Evolutionary conservation across 2,888 invertebrate species (phyloP), one percentile per base, ranked within the genome.

Genomic region (Dysmachus trigonus): DNA sequence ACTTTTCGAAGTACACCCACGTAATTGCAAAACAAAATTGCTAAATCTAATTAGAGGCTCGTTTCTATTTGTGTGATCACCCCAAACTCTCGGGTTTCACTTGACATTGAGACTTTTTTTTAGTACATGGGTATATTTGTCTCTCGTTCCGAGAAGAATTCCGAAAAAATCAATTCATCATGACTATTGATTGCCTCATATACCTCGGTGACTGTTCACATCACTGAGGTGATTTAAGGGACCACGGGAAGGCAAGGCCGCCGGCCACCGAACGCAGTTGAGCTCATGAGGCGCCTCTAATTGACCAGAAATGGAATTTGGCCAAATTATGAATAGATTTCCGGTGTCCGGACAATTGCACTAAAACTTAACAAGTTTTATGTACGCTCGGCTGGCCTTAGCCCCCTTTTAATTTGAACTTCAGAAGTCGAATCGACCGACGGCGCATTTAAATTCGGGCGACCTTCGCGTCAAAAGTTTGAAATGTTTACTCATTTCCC

Each of bases 281-380:
- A 18, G 53, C 53, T n/a, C 53, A 53, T 53, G 53, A 53, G 53
- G 62, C 62, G 22, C 62, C 62, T 62, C 62, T 62, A 62, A 62
- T 62, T 62, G 62, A 62, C 73, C 73, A 73, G 73, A 73, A 73
- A 35, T 35, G 73, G 73, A 33, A 81, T 31, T 18, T 62, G 10
- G 18, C 53, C 31, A 81, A 81, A 53, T 81, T 81, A 81, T 81
- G 81, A 81, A 81, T 53, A 27, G 81, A 33, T 81, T 81, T 53
- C 81, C 53, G 53, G 81, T 62, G 81, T 81, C 31, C 47, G 62
- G 38, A 77, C 47, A 77, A 77, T 77, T 77, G 27, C 47, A 51
- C 22, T 81, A 22, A 81, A 81, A 81, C 30, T 51, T 10, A 27
- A 77, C 81, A 81, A 53, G 53, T 35, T 73, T 79, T 41, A 79